Percentiles rank a stretch among this genome's conserved stretches.
phyloP scores from a whole-genome alignment of 2,113 vertebrate genomes.

The Pterocles burchelli region DNA sequence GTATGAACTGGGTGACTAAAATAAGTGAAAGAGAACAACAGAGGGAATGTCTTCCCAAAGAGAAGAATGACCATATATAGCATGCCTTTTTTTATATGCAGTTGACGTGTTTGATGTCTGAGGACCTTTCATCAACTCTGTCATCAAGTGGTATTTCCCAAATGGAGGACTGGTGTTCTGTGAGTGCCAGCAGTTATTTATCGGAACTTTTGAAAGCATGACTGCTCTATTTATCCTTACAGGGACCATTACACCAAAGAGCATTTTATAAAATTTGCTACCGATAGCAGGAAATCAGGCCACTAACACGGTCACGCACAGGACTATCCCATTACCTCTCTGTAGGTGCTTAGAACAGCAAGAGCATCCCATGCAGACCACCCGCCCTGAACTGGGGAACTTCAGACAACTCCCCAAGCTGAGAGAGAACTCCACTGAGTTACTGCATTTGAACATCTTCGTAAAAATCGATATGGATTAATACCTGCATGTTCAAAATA shows the following conservation, averaged over 20 bases:
- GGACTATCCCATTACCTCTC: background rate
- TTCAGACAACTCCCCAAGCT: background rate
- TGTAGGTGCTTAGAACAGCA: background rate
- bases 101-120: constrained; percentile 36
- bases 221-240: background rate
- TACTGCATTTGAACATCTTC: background rate
- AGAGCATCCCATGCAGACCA: background rate
- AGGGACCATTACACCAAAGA: background rate
- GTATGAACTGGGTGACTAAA: constrained; percentile 60
- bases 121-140: constrained; percentile 45
- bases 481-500: background rate
- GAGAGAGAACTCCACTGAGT: background rate
- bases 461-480: background rate
- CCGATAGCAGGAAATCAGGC: background rate
- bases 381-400: background rate
- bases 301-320: background rate
- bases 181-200: background rate
- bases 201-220: background rate
- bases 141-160: constrained; percentile 42
- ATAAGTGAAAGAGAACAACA: constrained; percentile 54
- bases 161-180: background rate
- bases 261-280: background rate
- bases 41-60: constrained; percentile 43
- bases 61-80: constrained; percentile 52
- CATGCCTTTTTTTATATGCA: background rate